These are phyloP conservation scores for Fopius arisanus DNA, from an alignment of 1,140 invertebrate species.

Conservation along the genomic window DNA sequence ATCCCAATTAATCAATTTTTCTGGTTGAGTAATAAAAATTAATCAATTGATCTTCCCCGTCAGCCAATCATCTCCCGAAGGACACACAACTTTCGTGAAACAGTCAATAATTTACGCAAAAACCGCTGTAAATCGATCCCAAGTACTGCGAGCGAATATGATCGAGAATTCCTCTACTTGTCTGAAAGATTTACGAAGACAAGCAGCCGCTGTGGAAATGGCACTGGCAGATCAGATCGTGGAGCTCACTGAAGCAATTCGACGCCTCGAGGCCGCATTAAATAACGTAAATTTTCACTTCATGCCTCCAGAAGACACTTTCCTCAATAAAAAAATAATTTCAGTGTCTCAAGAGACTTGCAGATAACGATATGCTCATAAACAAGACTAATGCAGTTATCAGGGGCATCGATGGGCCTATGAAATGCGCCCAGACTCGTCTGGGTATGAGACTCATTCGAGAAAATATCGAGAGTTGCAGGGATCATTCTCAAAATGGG, in stretches of 20 bases:
- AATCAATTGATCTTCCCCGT: not conserved
- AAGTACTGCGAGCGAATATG: conserved; percentile 68
- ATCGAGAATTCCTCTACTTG: conserved; percentile 71
- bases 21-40: conserved; percentile 17
- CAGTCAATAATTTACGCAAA: conserved; percentile 73
- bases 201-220: conserved; percentile 75
- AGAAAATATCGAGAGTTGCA: conserved; percentile 72
- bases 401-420: conserved; percentile 71
- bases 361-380: conserved; percentile 74
- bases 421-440: conserved; percentile 79
- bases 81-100: conserved; percentile 74
- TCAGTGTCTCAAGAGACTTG: conserved; percentile 69
- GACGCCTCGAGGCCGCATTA: conserved; percentile 71
- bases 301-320: not conserved
- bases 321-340: conserved; percentile 19
- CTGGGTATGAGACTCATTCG: conserved; percentile 72
- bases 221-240: conserved; percentile 71
- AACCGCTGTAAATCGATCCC: conserved; percentile 69
- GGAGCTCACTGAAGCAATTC: conserved; percentile 70
- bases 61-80: conserved; percentile 71
- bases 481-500: conserved; percentile 73
- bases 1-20: not conserved
- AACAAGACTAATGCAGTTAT: conserved; percentile 67
- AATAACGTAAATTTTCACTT: conserved; percentile 55
- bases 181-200: conserved; percentile 73